Percentiles rank a stretch among this genome's conserved stretches.
Conservation (phyloP, 2,797 vertebrate species). For the Myripristis murdjan region DNA sequence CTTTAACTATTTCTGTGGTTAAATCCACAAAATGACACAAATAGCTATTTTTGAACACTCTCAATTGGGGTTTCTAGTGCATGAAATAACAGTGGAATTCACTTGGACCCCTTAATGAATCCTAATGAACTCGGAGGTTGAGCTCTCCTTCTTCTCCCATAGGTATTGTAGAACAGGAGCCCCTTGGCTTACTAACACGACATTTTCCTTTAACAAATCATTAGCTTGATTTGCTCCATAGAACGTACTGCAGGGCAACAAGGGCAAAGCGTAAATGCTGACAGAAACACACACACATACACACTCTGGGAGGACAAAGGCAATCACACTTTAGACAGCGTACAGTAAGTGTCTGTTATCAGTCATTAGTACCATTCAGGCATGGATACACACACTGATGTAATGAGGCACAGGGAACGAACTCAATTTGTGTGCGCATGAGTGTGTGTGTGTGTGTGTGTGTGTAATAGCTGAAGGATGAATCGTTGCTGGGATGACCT, state of each 20-base stretch:
- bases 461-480: constrained; percentile 57
- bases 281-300: constrained; percentile 25
- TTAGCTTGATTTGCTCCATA: constrained; percentile 65
- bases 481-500: constrained; percentile 70
- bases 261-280: constrained; percentile 37
- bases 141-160: constrained; percentile 1
- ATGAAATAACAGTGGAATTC: constrained; percentile 28
- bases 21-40: neutral
- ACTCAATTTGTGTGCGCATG: constrained; percentile 39
- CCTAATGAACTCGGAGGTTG: constrained; percentile 27
- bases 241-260: constrained; percentile 33
- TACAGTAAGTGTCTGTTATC: constrained; percentile 62
- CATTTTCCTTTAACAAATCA: constrained; percentile 69
- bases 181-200: constrained; percentile 53
- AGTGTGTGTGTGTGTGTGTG: neutral
- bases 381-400: constrained; percentile 67
- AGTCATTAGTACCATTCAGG: constrained; percentile 70
- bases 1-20: too few species aligned
- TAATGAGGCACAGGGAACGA: constrained; percentile 51
- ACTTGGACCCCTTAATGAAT: constrained; percentile 60
- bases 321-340: constrained; percentile 23
- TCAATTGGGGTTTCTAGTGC: constrained; percentile 23
- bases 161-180: neutral
- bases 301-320: constrained; percentile 26
- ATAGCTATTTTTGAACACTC: neutral